phyloP scores from a whole-genome alignment of 2,888 invertebrate species.

The Nasonovia ribisnigri region DNA sequence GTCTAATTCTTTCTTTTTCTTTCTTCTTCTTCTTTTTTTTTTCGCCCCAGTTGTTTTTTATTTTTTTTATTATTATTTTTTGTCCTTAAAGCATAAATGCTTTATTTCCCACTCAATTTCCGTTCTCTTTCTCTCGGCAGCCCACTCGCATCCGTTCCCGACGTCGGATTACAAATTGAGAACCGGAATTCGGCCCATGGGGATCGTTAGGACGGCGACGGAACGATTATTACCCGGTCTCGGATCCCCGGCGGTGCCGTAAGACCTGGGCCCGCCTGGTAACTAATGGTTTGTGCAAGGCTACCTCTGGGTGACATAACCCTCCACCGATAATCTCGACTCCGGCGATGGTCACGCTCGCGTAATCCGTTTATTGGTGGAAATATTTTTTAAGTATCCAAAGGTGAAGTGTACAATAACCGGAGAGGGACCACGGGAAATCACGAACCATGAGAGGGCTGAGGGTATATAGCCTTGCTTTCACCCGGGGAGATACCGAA shows the following conservation, averaged over 20 bases:
- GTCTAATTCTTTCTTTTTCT: not conserved
- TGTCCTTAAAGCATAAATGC: not conserved
- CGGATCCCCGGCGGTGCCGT: slow-evolving; percentile 61
- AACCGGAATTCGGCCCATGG: slow-evolving; percentile 58
- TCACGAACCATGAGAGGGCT: not conserved
- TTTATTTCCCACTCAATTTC: slow-evolving; percentile 52
- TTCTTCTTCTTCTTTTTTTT: not conserved
- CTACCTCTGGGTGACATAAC: slow-evolving; percentile 61
- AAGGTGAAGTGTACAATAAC: not conserved
- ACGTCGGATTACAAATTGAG: slow-evolving; percentile 63
- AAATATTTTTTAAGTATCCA: slow-evolving; percentile 46
- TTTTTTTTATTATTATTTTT: slow-evolving; percentile 15
- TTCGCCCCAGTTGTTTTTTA: not conserved
- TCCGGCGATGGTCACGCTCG: slow-evolving; percentile 55
- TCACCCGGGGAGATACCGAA: not conserved
- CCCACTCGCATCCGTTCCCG: slow-evolving; percentile 31
- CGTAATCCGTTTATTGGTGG: slow-evolving; percentile 60
- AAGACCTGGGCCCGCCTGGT: slow-evolving; percentile 50
- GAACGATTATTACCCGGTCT: slow-evolving; percentile 61
- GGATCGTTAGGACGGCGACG: slow-evolving; percentile 61
- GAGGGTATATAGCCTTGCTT: not conserved
- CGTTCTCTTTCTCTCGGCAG: slow-evolving; percentile 43
- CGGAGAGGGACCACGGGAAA: not conserved
- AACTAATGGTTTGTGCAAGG: slow-evolving; percentile 46
- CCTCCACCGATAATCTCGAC: slow-evolving; percentile 44